A percentile compares a stretch with the other conserved stretches of the same genome.
These are phyloP conservation scores for Aramus guarauna DNA, from an alignment of 2,113 vertebrate species.

Conservation along the genomic window DNA sequence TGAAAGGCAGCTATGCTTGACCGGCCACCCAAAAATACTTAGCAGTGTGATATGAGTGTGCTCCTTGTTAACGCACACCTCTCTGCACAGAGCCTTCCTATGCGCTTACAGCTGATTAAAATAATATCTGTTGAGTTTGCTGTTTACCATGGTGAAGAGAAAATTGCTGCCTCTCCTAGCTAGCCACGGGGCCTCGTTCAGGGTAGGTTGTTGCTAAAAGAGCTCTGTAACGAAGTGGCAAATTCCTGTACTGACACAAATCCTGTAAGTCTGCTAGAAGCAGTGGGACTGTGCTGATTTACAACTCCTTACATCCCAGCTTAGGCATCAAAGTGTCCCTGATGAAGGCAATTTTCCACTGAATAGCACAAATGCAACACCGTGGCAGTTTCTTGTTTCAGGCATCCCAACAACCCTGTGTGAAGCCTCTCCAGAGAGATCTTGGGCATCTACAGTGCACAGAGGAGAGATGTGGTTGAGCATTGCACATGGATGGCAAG, in stretches of 20 bases:
- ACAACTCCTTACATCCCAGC: neutral
- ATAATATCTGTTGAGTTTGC: conserved; percentile 35
- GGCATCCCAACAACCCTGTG: neutral
- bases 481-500: neutral
- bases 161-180: conserved; percentile 5
- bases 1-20: conserved; percentile 63
- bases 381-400: neutral
- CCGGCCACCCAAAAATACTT: conserved; percentile 67
- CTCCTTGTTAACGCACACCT: conserved; percentile 47
- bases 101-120: conserved; percentile 47
- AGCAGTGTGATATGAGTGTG: conserved; percentile 37
- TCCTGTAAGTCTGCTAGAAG: neutral
- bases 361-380: neutral
- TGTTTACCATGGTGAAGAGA: neutral
- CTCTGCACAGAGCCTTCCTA: conserved; percentile 56
- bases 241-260: conserved; percentile 20
- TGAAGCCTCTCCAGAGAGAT: neutral
- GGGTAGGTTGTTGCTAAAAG: conserved; percentile 24
- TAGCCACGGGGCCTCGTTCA: neutral
- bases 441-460: neutral
- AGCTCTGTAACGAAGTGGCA: conserved; percentile 24
- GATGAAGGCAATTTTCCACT: conserved; percentile 1
- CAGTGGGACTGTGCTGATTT: neutral
- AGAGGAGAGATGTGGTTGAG: neutral
- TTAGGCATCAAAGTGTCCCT: neutral